A percentile compares a stretch with the other conserved stretches of the same genome.
phyloP scores from a whole-genome alignment of 2,113 vertebrate species.

The Polypterus bichir region DNA sequence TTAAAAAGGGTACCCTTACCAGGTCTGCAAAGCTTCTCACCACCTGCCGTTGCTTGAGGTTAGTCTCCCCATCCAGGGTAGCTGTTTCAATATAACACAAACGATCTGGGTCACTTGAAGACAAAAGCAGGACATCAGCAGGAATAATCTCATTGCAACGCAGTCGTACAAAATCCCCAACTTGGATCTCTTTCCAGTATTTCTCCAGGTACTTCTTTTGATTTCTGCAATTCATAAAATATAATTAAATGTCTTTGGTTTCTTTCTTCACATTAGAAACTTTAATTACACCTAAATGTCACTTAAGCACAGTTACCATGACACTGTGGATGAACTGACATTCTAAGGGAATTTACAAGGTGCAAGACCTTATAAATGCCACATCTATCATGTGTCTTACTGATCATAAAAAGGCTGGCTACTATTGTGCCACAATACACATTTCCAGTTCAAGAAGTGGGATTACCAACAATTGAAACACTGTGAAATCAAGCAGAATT shows the following conservation, averaged over 20 bases:
- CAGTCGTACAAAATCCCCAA: constrained; percentile 86
- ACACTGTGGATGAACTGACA: no score
- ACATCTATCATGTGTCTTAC: no score
- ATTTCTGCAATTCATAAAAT: constrained; percentile 37
- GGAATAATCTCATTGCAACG: constrained; percentile 92
- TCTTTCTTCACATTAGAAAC: no score
- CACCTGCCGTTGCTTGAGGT: constrained; percentile 87
- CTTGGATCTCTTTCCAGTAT: constrained; percentile 84
- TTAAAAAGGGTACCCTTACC: constrained; percentile 41
- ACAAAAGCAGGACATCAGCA: constrained; percentile 82
- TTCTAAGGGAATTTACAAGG: no score
- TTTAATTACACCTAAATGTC: no score
- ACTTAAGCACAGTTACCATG: no score
- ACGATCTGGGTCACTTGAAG: constrained; percentile 84
- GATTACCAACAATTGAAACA: no score
- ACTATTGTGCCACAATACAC: no score
- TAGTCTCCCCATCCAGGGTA: constrained; percentile 94
- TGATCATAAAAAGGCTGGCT: no score
- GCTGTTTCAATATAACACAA: constrained; percentile 94
- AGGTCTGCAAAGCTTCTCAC: constrained; percentile 79
- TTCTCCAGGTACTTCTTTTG: constrained; percentile 70
- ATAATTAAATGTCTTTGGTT: neutral
- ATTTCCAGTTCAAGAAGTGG: no score
- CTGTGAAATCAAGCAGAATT: no score
- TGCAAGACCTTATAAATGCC: no score